These are phyloP conservation scores for Hetaerina americana DNA, from an alignment of 1,140 invertebrate species.

Conservation along the genomic window DNA sequence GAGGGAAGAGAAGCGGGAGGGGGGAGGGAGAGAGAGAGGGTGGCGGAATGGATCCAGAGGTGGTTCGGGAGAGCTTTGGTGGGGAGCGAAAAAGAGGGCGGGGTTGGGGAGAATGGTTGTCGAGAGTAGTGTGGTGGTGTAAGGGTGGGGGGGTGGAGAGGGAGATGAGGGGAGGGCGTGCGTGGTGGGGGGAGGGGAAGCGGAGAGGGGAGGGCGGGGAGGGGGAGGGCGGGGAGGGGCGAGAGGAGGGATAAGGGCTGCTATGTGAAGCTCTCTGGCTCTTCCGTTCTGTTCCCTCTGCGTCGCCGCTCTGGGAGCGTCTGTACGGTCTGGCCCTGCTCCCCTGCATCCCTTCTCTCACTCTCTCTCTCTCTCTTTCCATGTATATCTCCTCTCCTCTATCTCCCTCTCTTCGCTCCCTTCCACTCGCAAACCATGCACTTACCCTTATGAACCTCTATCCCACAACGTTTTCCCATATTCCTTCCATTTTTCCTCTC, in stretches of 20 bases:
- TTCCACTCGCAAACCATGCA: too few species aligned
- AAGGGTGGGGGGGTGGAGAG: too few species aligned
- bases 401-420: too few species aligned
- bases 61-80: background rate
- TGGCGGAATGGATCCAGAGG: background rate
- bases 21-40: background rate
- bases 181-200: background rate
- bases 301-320: background rate
- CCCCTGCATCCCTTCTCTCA: too few species aligned
- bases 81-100: background rate
- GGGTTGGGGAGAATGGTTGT: background rate
- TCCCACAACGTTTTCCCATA: too few species aligned
- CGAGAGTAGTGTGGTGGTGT: too few species aligned
- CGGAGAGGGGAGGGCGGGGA: background rate
- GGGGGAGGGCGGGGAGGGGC: background rate
- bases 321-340: background rate
- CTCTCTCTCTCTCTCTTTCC: too few species aligned
- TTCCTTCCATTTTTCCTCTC: too few species aligned
- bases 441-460: too few species aligned
- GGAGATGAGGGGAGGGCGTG: too few species aligned
- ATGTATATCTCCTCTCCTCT: too few species aligned
- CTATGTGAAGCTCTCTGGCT: background rate
- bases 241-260: background rate
- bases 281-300: background rate
- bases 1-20: background rate